These are phyloP conservation scores for Drosophila gaucha DNA, from an alignment of 2,888 invertebrate species.

Conservation along the genomic window DNA sequence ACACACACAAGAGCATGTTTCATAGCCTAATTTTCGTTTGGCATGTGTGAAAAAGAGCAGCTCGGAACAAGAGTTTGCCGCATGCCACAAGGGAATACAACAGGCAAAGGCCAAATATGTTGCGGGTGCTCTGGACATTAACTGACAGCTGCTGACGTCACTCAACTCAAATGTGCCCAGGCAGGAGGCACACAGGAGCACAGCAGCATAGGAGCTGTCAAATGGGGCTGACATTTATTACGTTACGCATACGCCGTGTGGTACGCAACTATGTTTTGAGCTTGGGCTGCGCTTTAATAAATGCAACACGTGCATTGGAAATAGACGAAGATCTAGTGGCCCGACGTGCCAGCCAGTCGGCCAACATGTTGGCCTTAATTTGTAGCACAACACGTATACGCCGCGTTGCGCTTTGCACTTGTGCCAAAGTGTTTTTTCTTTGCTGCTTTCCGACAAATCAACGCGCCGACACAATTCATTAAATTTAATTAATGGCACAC, in stretches of 20 bases:
- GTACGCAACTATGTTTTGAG: conserved; percentile 3
- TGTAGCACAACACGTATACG: conserved; percentile 60
- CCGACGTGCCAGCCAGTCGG: conserved; percentile 16
- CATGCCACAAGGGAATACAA: conserved; percentile 25
- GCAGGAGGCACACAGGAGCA: not conserved
- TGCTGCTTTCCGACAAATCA: conserved; percentile 61
- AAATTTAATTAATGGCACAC: conserved; percentile 68
- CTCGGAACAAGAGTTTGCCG: conserved; percentile 4
- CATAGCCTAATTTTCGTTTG: conserved; percentile 55
- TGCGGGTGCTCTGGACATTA: conserved; percentile 33
- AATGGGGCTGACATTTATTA: conserved; percentile 52
- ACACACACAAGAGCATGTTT: conserved; percentile 13
- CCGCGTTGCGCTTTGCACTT: conserved; percentile 42
- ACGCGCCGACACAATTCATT: conserved; percentile 71
- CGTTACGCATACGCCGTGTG: conserved; percentile 38
- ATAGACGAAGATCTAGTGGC: conserved; percentile 34
- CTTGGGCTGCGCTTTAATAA: conserved; percentile 20
- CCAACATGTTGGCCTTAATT: conserved; percentile 32
- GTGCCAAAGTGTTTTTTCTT: conserved; percentile 21
- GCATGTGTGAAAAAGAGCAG: conserved; percentile 35
- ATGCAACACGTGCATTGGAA: conserved; percentile 38
- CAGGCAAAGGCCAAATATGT: conserved; percentile 14
- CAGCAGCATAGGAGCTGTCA: not conserved
- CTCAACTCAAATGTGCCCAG: conserved; percentile 18
- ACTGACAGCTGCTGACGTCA: conserved; percentile 64